Conservation (phyloP, 2,797 vertebrate genomes). For the Ptychadena robeensis region DNA sequence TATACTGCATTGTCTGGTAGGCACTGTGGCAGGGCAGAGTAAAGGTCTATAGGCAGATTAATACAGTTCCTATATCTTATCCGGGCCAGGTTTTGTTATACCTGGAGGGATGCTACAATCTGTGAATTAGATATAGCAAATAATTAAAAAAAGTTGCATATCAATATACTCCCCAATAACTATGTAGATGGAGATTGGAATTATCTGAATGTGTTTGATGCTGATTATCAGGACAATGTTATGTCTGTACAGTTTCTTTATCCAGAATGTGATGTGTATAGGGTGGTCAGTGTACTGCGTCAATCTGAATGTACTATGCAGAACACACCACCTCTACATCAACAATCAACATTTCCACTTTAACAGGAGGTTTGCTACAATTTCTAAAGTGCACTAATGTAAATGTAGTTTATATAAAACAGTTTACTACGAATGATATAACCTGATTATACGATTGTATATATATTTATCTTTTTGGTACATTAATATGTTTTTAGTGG, state of each 20-base stretch:
- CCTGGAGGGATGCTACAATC: no score
- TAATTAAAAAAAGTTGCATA: no score
- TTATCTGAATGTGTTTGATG: background rate
- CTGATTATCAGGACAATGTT: background rate
- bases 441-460: conserved; percentile 67
- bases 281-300: background rate
- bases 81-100: no score
- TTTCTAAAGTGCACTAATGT: conserved; percentile 64
- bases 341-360: background rate
- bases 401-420: conserved; percentile 64
- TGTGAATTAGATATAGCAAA: no score
- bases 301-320: conserved; percentile 18
- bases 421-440: conserved; percentile 58
- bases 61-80: no score
- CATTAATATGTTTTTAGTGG: conserved; percentile 56
- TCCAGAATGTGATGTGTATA: background rate
- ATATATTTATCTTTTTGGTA: conserved; percentile 68
- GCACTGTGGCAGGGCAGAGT: no score
- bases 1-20: no score
- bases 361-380: conserved; percentile 12
- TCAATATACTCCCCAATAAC: no score
- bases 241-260: background rate
- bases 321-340: background rate
- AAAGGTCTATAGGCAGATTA: no score
- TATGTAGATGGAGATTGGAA: no score